phyloP scores from a whole-genome alignment of 1,140 invertebrate species.

The Phthorimaea operculella region DNA sequence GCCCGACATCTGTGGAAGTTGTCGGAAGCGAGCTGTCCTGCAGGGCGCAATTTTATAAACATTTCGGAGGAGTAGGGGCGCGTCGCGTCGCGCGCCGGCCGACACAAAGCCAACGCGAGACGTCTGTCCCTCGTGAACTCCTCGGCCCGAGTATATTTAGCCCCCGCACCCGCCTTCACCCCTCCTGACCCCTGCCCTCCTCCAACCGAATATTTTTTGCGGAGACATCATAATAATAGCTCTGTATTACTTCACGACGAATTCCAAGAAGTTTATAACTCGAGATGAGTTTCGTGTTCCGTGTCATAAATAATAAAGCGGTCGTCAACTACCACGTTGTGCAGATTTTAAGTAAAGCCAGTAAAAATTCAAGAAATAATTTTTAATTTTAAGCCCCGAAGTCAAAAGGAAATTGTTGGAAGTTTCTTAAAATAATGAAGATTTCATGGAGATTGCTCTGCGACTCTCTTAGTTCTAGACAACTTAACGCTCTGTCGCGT shows the following conservation, averaged over 20 bases:
- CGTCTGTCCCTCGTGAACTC: conserved; percentile 28
- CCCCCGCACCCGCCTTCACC: conserved; percentile 27
- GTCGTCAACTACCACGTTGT: conserved; percentile 64
- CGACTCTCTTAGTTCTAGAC: conserved; percentile 14
- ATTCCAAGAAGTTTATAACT: conserved; percentile 69
- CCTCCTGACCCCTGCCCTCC: conserved; percentile 19
- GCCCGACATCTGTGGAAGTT: not conserved
- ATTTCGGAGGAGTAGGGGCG: not conserved
- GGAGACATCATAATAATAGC: conserved; percentile 68
- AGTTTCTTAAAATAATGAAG: conserved; percentile 46
- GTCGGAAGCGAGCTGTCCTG: not conserved
- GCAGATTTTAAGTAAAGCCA: conserved; percentile 66
- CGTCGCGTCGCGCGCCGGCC: not conserved
- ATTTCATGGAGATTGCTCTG: conserved; percentile 31
- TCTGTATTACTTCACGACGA: conserved; percentile 68
- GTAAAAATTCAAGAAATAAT: conserved; percentile 63
- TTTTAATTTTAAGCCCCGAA: conserved; percentile 50
- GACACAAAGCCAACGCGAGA: conserved; percentile 17
- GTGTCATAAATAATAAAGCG: conserved; percentile 68
- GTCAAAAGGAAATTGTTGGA: conserved; percentile 46
- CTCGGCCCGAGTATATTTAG: conserved; percentile 24
- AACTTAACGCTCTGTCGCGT: no score
- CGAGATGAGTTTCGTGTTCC: conserved; percentile 68
- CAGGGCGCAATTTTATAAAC: not conserved
- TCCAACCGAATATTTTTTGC: conserved; percentile 60